phyloP scores from a whole-genome alignment of 2,888 invertebrate genomes.

The Ochlodes sylvanus region DNA sequence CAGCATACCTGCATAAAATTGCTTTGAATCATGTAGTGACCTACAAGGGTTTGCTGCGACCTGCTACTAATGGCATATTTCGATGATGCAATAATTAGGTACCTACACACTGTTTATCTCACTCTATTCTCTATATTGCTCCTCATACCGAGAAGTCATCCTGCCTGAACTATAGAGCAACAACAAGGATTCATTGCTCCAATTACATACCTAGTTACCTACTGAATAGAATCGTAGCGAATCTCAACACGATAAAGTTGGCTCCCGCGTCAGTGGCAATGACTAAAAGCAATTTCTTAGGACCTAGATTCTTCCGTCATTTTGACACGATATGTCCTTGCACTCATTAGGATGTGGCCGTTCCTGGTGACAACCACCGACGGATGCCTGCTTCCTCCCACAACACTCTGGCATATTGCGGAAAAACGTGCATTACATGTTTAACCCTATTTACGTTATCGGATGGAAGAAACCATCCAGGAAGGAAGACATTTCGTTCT shows the following conservation, averaged over 20 bases:
- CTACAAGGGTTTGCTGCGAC: no score
- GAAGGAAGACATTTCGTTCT: conserved; percentile 8
- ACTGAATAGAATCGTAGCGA: not conserved
- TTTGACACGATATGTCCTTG: conserved; percentile 62
- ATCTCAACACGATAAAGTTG: not conserved
- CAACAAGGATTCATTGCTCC: not conserved
- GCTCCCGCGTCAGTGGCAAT: not conserved
- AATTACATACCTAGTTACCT: not conserved
- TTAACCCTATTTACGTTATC: conserved; percentile 49
- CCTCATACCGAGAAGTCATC: no score
- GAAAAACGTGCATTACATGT: conserved; percentile 59
- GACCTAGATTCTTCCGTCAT: conserved; percentile 49
- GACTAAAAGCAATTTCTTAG: conserved; percentile 40
- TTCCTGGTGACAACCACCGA: conserved; percentile 62
- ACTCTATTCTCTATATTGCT: no score
- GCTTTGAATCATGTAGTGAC: no score
- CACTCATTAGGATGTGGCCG: conserved; percentile 71
- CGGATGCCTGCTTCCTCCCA: conserved; percentile 72
- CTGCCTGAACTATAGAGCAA: no score
- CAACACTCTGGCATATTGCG: conserved; percentile 62
- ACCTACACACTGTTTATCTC: conserved; percentile 18
- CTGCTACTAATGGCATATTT: no score
- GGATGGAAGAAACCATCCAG: conserved; percentile 46
- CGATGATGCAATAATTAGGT: conserved; percentile 46
- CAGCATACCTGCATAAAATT: no score